Evolutionary conservation across 2,888 invertebrate species (phyloP), one percentile per base, ranked within the genome.

Genomic region (Trachelus tabidus): DNA sequence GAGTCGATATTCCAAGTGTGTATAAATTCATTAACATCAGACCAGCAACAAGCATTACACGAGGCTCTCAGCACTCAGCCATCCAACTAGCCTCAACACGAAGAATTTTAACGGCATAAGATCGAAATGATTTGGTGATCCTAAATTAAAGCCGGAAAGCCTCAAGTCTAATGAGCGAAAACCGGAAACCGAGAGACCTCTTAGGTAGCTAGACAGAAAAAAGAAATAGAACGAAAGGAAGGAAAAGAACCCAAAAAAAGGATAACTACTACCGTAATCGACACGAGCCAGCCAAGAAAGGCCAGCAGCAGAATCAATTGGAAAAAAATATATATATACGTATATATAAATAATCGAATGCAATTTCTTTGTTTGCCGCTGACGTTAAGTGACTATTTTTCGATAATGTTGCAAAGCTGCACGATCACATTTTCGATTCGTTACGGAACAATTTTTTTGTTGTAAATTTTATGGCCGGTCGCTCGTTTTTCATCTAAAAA

Each of bases 11-110:
- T 97, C 92, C 95, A 96, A 90, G 95, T 95, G n/a, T 96, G 97
- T 89, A 93, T 97, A 85, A 94, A 94, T 89, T 94, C 94, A 84
- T 93, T 98, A 85, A 94, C 95, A 85, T 93, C 95, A 78, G 97
- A 97, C 87, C 96, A 97, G 91, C 96, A 97, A 91, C 95, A 96
- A 87, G 97, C 97, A 73, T 93, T 98, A 84, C 95, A 96, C 91
- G 93, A 95, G 85, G 96, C 96, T 83, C 93, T 96, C 81, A 93
- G 93, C 83, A 91, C 93, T 82, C 87, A 88, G 81, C 82, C 87
- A 82, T 73, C 84, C 79, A 85, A 81, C 80, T 83, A 83, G 77
- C 77, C 56, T 56, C 56, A 23, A 2, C 23, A 9, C 23, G 56
- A 56, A 56, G 71, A 71, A n/a, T 34, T 4, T 71, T 71, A 71